Conservation (phyloP, 2,888 invertebrate species). For the Onchidella celtica region DNA sequence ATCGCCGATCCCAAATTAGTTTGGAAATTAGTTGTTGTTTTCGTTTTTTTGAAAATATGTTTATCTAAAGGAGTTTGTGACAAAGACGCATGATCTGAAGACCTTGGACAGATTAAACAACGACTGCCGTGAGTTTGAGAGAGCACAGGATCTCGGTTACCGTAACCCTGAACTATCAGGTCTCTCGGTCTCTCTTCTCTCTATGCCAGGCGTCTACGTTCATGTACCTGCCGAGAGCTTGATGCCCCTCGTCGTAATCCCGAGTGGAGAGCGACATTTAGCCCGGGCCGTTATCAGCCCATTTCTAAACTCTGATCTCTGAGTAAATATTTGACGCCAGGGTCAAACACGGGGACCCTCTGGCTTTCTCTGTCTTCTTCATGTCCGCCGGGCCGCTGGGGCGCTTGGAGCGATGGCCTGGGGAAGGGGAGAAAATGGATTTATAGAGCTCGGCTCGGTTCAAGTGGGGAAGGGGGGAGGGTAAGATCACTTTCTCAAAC, state of each 20-base stretch:
- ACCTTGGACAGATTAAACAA: background rate
- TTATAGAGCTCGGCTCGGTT: constrained; percentile 18
- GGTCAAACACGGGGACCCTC: constrained; percentile 12
- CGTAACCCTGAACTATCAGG: too few species aligned
- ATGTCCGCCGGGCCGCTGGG: background rate
- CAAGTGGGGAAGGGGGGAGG: constrained; percentile 15
- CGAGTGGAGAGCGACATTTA: constrained; percentile 23
- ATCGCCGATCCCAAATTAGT: too few species aligned
- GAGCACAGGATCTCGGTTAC: background rate
- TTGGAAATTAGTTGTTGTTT: too few species aligned
- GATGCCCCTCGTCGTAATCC: constrained; percentile 22
- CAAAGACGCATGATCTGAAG: background rate
- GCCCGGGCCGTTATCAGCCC: constrained; percentile 26
- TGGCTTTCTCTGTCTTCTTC: background rate
- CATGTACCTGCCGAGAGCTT: background rate
- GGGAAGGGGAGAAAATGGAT: background rate
- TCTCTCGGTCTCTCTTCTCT: too few species aligned
- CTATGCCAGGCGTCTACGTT: too few species aligned
- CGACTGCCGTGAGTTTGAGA: background rate
- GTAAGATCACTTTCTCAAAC: constrained; percentile 13
- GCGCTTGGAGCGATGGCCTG: background rate
- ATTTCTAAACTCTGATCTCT: constrained; percentile 36
- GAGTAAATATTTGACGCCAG: constrained; percentile 30
- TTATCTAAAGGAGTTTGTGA: too few species aligned
- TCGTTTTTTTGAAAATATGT: too few species aligned